A percentile compares a stretch with the other conserved stretches of the same genome.
phyloP scores from a whole-genome alignment of 1,140 invertebrate genomes.

The Andricus grossulariae region DNA sequence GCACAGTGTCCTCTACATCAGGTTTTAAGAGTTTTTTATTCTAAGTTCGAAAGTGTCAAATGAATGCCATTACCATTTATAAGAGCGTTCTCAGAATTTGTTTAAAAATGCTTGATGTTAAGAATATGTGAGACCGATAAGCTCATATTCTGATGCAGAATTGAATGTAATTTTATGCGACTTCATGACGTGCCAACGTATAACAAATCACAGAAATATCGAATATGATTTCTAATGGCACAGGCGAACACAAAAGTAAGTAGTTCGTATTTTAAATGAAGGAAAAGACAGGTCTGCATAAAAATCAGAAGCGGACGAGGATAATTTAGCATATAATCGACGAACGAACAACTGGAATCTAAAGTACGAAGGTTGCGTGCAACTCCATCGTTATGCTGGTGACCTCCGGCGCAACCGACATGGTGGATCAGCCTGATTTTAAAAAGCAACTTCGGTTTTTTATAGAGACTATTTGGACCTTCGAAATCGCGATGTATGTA shows the following conservation, averaged over 20 bases:
- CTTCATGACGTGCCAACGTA: background rate
- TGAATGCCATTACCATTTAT: too few relatives aligned
- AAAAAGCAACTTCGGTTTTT: background rate
- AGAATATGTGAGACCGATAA: too few relatives aligned
- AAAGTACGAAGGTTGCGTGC: conserved; percentile 11
- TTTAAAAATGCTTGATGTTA: too few relatives aligned
- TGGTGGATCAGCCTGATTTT: background rate
- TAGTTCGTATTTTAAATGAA: conserved; percentile 4
- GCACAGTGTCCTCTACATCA: too few relatives aligned
- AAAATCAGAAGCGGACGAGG: background rate
- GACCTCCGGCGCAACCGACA: background rate
- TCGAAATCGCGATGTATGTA: background rate
- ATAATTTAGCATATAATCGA: conserved; percentile 22
- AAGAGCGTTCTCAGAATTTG: too few relatives aligned
- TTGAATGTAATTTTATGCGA: background rate
- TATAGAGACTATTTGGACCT: background rate
- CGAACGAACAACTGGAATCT: conserved; percentile 13
- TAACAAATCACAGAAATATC: conserved; percentile 17
- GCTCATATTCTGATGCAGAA: too few relatives aligned
- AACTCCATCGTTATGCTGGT: conserved; percentile 6
- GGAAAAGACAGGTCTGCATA: conserved; percentile 18
- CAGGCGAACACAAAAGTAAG: background rate
- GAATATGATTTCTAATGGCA: conserved; percentile 5
- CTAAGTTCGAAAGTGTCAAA: too few relatives aligned
- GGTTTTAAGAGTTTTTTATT: too few relatives aligned